Evolutionary conservation across 2,888 invertebrate genomes (phyloP), one percentile per base, ranked within the genome.

Genomic region (Toxonevra muliebris): DNA sequence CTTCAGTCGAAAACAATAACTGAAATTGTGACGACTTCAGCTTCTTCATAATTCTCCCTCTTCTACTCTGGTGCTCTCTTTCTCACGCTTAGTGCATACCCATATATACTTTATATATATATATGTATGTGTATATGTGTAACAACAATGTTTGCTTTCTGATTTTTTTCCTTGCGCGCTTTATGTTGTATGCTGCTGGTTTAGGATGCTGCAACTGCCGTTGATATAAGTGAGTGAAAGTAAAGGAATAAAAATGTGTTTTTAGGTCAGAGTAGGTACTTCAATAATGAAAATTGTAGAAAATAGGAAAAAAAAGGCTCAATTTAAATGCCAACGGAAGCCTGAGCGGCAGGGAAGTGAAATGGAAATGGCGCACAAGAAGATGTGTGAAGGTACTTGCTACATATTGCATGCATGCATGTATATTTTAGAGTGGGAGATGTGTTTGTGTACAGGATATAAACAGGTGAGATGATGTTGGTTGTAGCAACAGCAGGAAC

Each of bases 241-340:
- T 70, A 65, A 65, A 82, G 79, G 73, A 75, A 71, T 72, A 66
- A 81, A 75, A 78, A 78, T 81, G 80, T 82, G 81, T 81, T 81
- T 81, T 80, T 81, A 76, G 81, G 81, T 82, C 81, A 81, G 77
- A 73, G 77, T 69, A 77, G 73, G 76, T 68, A 68, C 69, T 71
- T 71, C 71, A 69, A 66, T 65, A 66, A 69, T 65, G 65, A 66
- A 68, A 68, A 59, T 65, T 68, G 64, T 63, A 48, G 50, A 65
- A 48, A 68, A 68, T 64, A 30, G 50, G 41, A 42, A 17, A 19
- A 57, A 65, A 67, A 61, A 5, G 30, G 12, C 55, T 43, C 61
- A 69, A 58, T 69, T 69, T 63, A 69, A 71, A 71, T 73, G 70
- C 61, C 73, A 69, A 42, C 55, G 55, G 50, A 55, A 42, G 15